Evolutionary conservation across 92 coral and sea anemone genomes (phyloP), one percentile per base, ranked within the genome.

Genomic region (Phenganax marumi): DNA sequence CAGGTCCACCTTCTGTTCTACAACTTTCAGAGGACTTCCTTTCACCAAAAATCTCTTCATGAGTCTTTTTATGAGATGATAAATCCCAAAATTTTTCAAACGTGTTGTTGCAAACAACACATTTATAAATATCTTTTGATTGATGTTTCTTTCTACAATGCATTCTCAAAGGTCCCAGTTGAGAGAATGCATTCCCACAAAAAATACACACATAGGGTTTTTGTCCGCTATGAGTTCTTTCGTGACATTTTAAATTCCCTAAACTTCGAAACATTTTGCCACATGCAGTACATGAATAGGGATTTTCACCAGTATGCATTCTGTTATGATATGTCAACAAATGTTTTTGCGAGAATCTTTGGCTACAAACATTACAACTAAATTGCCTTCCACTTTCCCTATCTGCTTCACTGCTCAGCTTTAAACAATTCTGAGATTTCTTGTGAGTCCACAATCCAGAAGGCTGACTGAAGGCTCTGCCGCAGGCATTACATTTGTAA

Each of bases 101-200:
- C 8, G 26, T 19, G 6, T 66, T n/a, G 49, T 23, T 66, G 17
- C 72, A 66, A 66, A 33, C 50, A 3, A 12, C 72, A 21, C 72
- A 66, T 25, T 66, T 49, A 21, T 66, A 66, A 25, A 66, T 33
- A 47, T 33, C 43, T 22, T 66, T 49, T 25, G 72, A 66, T 33
- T 66, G 72, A 66, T 66, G 72, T 24, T 66, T 49, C 0, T 66
- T 66, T 25, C 72, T 66, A 66, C 72, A 25, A 66, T 66, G 72
- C 17, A 33, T 16, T 18, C 72, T 66, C 72, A 66, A 33, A 25
- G 72, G 50, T 33, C 72, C 72, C 12, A 66, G 24, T 14, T 66
- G 72, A 66, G 72, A 25, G 43, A 66, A 66, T 49, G 72, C 11
- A 12, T 66, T 66, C 6, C 7, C 50, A 19, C 72, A 66, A 18